Percentiles rank a stretch among this genome's conserved stretches.
Conservation (phyloP, 2,113 vertebrate species). For the Aegotheles bennettii region DNA sequence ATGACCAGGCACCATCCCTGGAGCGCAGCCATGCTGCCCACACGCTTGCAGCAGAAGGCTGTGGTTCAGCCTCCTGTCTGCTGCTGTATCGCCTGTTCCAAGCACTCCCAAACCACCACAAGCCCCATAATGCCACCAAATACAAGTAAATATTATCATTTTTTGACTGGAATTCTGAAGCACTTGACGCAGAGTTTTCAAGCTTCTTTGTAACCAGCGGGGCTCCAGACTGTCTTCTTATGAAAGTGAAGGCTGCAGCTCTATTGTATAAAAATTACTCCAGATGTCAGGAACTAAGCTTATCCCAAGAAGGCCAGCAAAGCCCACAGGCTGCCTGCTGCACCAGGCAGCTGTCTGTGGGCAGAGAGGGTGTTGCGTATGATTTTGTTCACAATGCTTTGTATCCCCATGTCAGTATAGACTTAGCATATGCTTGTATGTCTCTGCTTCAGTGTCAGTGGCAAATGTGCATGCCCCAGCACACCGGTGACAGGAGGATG, state of each 20-base stretch:
- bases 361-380: not conserved
- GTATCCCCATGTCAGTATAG: rapidly evolving
- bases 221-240: not conserved
- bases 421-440: not conserved
- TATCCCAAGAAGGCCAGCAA: not conserved
- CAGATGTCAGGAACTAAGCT: not conserved
- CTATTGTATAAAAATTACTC: not conserved
- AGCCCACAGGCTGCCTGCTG: not conserved
- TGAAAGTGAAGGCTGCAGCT: not conserved
- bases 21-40: not conserved
- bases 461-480: not conserved
- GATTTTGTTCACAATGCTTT: not conserved
- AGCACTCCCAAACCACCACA: not conserved
- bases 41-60: rapidly evolving
- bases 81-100: not conserved
- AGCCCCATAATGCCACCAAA: not conserved
- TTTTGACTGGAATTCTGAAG: not conserved
- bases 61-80: not conserved
- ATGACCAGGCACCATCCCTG: not conserved
- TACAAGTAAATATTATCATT: not conserved
- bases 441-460: not conserved
- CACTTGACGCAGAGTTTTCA: not conserved
- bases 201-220: not conserved
- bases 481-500: not conserved
- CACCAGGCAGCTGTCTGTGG: not conserved